Conservation (phyloP, 2,797 vertebrate genomes). For the Diglossa cyanea region DNA sequence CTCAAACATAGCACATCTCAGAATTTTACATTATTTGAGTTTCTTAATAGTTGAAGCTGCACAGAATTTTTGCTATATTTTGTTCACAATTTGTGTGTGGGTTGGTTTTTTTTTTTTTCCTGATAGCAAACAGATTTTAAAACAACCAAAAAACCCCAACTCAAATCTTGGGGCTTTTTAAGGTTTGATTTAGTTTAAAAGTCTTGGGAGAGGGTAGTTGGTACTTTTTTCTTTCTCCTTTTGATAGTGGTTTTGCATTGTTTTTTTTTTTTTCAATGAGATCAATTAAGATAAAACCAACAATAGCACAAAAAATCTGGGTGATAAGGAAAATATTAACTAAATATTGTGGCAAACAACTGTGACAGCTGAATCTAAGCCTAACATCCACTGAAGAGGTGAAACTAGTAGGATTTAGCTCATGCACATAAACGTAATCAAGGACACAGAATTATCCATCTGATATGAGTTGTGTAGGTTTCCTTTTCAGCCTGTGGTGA, state of each 20-base stretch:
- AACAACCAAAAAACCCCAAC: neutral
- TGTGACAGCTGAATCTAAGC: neutral
- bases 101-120: neutral
- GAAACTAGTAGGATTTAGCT: neutral
- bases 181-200: neutral
- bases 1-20: neutral
- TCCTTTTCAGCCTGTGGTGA: neutral
- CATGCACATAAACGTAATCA: neutral
- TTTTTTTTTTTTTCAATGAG: neutral
- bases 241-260: neutral
- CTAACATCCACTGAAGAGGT: neutral
- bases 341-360: neutral
- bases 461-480: neutral
- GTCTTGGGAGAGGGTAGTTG: neutral
- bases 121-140: neutral
- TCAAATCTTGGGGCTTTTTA: rapidly evolving
- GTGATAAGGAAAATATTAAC: neutral
- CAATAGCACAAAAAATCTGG: neutral
- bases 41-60: neutral
- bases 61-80: neutral
- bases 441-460: neutral
- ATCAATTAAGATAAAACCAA: neutral
- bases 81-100: neutral
- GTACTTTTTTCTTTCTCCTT: neutral
- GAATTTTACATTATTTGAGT: neutral